Evolutionary conservation across 2,113 vertebrate genomes (phyloP).

Genomic region (Dasypus novemcinctus): DNA sequence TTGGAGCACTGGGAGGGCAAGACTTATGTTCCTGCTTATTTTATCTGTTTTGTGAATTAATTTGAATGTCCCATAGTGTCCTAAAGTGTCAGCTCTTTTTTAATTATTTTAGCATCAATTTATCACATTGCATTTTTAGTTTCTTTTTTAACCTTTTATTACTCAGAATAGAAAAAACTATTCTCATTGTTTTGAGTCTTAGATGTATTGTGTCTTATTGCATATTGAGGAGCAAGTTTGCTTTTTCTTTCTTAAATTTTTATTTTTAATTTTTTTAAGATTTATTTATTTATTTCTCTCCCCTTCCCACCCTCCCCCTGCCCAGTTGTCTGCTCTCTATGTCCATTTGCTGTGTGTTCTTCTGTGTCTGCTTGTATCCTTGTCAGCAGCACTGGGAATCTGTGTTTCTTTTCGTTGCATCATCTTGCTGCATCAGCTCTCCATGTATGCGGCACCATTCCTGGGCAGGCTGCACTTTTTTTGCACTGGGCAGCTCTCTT

Average conservation of each 20-base stretch:
- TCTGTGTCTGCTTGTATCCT: no score
- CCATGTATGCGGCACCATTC: no score
- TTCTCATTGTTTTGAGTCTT: background rate
- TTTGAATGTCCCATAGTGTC: background rate
- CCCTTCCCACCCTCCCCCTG: no score
- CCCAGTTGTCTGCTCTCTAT: no score
- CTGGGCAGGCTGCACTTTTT: no score
- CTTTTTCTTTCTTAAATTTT: no score
- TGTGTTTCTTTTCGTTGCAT: no score
- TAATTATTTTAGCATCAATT: background rate
- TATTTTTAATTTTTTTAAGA: background rate
- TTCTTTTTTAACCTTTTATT: background rate
- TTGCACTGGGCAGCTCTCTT: no score
- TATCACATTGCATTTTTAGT: background rate
- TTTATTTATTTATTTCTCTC: background rate
- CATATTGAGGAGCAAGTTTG: background rate
- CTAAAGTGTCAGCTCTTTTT: background rate
- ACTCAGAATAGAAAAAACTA: background rate
- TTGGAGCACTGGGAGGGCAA: background rate
- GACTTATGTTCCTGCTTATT: background rate
- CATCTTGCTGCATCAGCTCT: no score
- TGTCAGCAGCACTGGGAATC: no score
- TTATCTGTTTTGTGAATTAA: background rate
- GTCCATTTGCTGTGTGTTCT: no score
- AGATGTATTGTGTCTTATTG: background rate